Conservation (phyloP, 2,113 vertebrate species). For the Coregonus clupeaformis region DNA sequence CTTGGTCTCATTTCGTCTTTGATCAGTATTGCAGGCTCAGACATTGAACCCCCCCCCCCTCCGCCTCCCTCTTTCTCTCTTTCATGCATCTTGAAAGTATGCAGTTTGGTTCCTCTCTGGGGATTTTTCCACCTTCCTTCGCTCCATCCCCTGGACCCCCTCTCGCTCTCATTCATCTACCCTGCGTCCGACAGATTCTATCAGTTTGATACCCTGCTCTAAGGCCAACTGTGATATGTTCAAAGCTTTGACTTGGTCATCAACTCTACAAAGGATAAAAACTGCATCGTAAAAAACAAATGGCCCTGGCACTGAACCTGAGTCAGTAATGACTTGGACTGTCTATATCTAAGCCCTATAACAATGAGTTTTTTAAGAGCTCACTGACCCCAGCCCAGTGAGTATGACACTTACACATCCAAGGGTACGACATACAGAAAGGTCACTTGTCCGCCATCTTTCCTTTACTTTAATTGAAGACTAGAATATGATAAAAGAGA, state of each 20-base stretch:
- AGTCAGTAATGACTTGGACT: neutral
- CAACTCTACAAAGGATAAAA: slow-evolving; percentile 12
- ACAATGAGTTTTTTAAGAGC: no score
- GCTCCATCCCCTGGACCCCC: slow-evolving; percentile 1
- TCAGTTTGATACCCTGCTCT: neutral
- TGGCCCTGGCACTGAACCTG: neutral
- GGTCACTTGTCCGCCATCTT: neutral
- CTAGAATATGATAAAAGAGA: neutral
- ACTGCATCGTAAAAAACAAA: neutral
- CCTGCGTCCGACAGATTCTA: neutral
- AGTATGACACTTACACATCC: neutral
- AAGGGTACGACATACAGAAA: neutral
- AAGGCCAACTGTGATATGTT: neutral
- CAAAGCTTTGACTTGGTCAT: neutral
- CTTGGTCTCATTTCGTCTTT: slow-evolving; percentile 62
- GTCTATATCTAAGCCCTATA: neutral
- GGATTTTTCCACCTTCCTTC: slow-evolving; percentile 10
- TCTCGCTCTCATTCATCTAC: neutral
- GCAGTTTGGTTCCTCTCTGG: slow-evolving; percentile 22
- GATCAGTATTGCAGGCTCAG: slow-evolving; percentile 63
- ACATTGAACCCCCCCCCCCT: slow-evolving; percentile 39
- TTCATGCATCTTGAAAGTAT: slow-evolving; percentile 28
- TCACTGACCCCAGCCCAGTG: neutral
- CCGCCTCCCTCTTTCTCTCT: slow-evolving; percentile 39
- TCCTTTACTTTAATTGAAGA: no score